Conservation (phyloP, 1,140 invertebrate species). For the Bombus turneri region DNA sequence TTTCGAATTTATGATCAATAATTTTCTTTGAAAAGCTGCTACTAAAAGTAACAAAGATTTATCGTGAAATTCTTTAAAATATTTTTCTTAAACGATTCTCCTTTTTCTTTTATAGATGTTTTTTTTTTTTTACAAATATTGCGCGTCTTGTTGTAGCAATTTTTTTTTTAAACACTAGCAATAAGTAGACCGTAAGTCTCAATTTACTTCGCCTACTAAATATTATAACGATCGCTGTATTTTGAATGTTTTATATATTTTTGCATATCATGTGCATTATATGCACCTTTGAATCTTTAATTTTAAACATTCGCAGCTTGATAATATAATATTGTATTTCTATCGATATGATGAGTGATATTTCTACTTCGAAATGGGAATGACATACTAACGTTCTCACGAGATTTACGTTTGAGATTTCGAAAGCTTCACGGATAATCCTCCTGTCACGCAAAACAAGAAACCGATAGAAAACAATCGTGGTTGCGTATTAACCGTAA, state of each 20-base stretch:
- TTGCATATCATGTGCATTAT: too few species aligned
- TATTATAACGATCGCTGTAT: too few species aligned
- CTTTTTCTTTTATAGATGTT: not conserved
- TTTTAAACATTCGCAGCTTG: too few species aligned
- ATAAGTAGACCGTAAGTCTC: not conserved
- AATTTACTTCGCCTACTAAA: too few species aligned
- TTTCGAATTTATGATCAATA: not conserved
- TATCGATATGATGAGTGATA: too few species aligned
- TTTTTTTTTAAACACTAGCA: not conserved
- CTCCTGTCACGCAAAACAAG: not conserved
- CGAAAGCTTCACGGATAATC: not conserved
- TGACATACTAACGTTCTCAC: not conserved
- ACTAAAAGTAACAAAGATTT: too few species aligned
- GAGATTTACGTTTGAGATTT: not conserved
- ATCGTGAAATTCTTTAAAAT: too few species aligned
- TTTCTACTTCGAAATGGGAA: not conserved
- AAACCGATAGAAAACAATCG: slow-evolving; percentile 8
- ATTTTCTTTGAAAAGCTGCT: not conserved
- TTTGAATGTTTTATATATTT: too few species aligned
- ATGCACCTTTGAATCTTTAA: too few species aligned
- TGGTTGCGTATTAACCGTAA: not conserved
- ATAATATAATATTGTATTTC: too few species aligned
- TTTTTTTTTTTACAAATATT: not conserved
- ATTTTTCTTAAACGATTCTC: not conserved
- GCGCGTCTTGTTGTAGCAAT: too few species aligned